Conservation (phyloP, 2,888 invertebrate genomes). For the Heliconius hortense region DNA sequence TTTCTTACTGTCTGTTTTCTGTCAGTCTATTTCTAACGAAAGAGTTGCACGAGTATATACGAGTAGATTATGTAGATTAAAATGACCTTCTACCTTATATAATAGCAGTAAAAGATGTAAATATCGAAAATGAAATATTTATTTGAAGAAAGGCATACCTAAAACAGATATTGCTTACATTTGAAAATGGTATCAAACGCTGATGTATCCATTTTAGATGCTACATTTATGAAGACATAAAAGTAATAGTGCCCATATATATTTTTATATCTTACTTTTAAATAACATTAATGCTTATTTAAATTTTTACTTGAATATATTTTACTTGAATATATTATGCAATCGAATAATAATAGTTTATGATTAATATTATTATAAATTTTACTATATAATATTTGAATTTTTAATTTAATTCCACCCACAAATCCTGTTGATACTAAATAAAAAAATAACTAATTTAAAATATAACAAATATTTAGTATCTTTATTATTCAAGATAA, state of each 20-base stretch:
- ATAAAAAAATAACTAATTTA: slow-evolving; percentile 30
- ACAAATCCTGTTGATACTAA: neutral
- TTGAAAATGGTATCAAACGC: no score
- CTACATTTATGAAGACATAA: slow-evolving; percentile 1
- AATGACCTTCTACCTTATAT: no score
- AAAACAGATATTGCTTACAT: no score
- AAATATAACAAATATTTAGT: slow-evolving; percentile 40
- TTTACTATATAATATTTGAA: no score
- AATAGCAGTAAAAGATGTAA: no score
- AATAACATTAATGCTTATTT: neutral
- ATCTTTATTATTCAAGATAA: slow-evolving; percentile 41
- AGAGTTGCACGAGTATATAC: no score
- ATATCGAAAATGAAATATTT: no score
- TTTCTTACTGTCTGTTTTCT: no score
- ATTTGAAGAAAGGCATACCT: no score
- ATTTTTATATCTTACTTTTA: neutral
- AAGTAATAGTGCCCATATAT: slow-evolving; percentile 1
- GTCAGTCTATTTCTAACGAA: no score
- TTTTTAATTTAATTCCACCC: neutral
- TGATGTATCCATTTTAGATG: neutral
- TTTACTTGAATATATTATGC: neutral
- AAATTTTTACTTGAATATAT: neutral
- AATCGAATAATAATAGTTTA: no score
- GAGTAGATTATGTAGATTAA: no score
- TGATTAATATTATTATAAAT: neutral